Evolutionary conservation across 2,888 invertebrate species (phyloP), one percentile per base, ranked within the genome.

Genomic region (Empis stercorea): DNA sequence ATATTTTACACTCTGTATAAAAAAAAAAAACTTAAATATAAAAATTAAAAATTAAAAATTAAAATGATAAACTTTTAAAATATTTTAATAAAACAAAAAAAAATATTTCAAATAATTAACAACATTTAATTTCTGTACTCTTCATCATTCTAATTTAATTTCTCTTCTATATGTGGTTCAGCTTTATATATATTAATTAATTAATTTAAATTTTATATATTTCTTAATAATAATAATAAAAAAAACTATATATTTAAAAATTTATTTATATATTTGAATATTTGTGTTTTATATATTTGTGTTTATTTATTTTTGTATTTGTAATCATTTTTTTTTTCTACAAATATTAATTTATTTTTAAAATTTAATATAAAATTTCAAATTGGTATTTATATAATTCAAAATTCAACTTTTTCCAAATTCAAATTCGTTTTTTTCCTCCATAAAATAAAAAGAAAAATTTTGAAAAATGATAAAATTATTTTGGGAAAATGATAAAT

Each of bases 81-180:
- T 43, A 36, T 13, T 32, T 38, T 47, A 40, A 38, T 41, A 30
- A 51, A 43, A 32, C 20, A 43, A 48, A 43, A 47, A 30, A 53
- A 56, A 53, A 51, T 20, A 58, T 45, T 52, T 58, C 55, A 50
- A 48, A 49, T 57, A 47, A 51, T 49, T 46, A 47, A 50, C 42
- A 48, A 54, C n/a, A n/a, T n/a, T n/a, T n/a, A 46, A 48, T 49
- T 51, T 32, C 48, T 48, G 54, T 51, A 40, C 55, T 61, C n/a
- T n/a, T 66, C 66, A 65, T 66, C 68, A 66, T 60, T 57, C 65
- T 68, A 62, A 67, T 67, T 66, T 64, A 64, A 66, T 68, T 67
- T 66, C 66, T 67, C 59, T 63, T 65, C 66, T 66, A 68, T 67
- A 64, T 67, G 66, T 67, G 67, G 67, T 66, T 65, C 66, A 68